Base-by-base conservation (phyloP, 2,797 vertebrate genomes). In the Agapornis canus region DNA sequence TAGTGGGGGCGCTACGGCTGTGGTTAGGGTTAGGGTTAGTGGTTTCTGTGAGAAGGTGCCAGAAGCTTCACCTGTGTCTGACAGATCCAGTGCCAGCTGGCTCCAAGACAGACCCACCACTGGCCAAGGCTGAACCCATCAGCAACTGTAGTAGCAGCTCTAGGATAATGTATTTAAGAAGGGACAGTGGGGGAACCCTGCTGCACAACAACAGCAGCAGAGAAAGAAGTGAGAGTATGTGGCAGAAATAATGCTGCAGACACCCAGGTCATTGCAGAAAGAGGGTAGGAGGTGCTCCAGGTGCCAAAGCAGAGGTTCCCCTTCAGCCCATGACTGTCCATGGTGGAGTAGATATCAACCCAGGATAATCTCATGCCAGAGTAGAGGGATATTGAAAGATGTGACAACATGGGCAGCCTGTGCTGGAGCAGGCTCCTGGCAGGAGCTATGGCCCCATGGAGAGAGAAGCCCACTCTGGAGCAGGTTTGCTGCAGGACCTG, bases 91-190 rank as follows among this genome's bases (percentile, higher is more conserved):
- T 11, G 4, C 10, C 59, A 86, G 45, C 47, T 3, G 25, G 31
- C 32, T 64, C 19, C 19, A 77, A 54, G 39, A 65, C 1, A 1
- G 11, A 60, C 8, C 7, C 59, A 40, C 11, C 0, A 0, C 16
- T 52, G 39, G 32, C 11, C 45, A 70, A 42, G 32, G 32, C 57
- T 71, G 32, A n/a, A 19, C 15, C 45, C 64, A 37, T 18, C 23
- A 69, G 25, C 6, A 20, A 31, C 3, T 3, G n/a, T 27, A 21
- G 56, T 14, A 60, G 35, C 4, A 6, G 3, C 23, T 77, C 22
- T 37, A n/a, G 54, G n/a, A 57, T 35, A 57, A 32, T 15, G 54
- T 22, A 57, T 23, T 52, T 29, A 37, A 66, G 40, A 66, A 32
- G 8, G 35, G 13, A 4, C 26, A 21, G 23, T 40, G 69, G 47